A percentile compares a stretch with the other conserved stretches of the same genome.
phyloP scores from a whole-genome alignment of 2,113 vertebrate species.

The Aythya baeri region DNA sequence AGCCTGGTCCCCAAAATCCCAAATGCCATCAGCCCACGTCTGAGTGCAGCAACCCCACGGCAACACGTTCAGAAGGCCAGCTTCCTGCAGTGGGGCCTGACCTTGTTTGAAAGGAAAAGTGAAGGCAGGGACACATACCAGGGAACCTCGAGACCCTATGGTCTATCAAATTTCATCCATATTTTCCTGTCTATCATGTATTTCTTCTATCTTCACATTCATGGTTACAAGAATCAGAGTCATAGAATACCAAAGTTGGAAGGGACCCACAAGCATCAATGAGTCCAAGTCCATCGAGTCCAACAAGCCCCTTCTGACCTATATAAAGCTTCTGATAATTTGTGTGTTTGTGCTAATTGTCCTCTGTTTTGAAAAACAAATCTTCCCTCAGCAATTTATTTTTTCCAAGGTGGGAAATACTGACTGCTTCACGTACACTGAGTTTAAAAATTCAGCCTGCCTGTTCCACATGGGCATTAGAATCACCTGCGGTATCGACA shows the following conservation, averaged over 20 bases:
- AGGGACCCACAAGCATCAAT: too few species aligned
- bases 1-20: accelerated
- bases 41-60: not conserved
- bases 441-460: not conserved
- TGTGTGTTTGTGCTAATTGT: not conserved
- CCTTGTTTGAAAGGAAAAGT: not conserved
- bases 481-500: not conserved
- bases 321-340: not conserved
- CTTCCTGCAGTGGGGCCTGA: not conserved
- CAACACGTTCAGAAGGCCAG: not conserved
- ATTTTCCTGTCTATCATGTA: not conserved
- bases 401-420: not conserved
- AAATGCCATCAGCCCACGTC: not conserved
- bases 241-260: too few species aligned
- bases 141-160: not conserved
- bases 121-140: not conserved
- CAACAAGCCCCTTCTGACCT: not conserved
- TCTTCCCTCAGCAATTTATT: not conserved
- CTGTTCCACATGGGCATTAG: not conserved
- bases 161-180: not conserved
- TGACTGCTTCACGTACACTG: not conserved
- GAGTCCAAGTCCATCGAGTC: too few species aligned
- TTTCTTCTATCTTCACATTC: not conserved
- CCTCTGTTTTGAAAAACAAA: not conserved
- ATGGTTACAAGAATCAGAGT: not conserved